phyloP scores from a whole-genome alignment of 2,797 vertebrate genomes.

The Poecilia wingei region DNA sequence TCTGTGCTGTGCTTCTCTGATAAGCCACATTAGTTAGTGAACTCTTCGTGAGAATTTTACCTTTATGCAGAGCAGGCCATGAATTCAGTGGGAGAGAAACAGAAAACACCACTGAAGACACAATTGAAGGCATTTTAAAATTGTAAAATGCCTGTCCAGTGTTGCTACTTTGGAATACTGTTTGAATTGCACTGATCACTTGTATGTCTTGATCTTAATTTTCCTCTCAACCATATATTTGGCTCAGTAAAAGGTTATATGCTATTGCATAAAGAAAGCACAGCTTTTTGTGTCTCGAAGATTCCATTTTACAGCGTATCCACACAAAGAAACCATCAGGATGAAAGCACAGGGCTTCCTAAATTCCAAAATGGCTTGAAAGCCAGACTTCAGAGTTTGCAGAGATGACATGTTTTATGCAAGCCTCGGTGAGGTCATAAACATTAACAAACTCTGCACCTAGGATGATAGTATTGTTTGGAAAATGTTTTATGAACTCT shows the following conservation, averaged over 20 bases:
- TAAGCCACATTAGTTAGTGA: constrained; percentile 73
- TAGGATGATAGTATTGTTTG: not conserved
- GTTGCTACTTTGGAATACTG: not conserved
- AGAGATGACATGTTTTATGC: not conserved
- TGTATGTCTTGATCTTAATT: not conserved
- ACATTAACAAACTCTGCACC: not conserved
- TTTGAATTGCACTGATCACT: not conserved
- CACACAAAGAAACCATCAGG: not conserved
- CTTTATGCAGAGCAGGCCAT: constrained; percentile 72
- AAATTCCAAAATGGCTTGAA: not conserved
- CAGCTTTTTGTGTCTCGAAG: not conserved
- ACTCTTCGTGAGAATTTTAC: constrained; percentile 71
- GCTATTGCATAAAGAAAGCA: not conserved
- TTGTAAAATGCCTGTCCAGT: constrained; percentile 39
- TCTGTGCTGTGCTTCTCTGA: constrained; percentile 71
- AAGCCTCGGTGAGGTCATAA: not conserved
- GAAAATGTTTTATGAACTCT: not conserved
- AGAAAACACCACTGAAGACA: constrained; percentile 61
- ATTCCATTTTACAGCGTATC: not conserved
- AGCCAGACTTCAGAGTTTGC: not conserved
- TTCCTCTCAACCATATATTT: not conserved
- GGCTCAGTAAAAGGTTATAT: not conserved
- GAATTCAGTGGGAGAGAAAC: constrained; percentile 60
- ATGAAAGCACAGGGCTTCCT: not conserved
- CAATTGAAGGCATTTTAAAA: constrained; percentile 52